Evolutionary conservation across 1,140 invertebrate species (phyloP), one percentile per base, ranked within the genome.

Genomic region (Zaprionus ornatus): DNA sequence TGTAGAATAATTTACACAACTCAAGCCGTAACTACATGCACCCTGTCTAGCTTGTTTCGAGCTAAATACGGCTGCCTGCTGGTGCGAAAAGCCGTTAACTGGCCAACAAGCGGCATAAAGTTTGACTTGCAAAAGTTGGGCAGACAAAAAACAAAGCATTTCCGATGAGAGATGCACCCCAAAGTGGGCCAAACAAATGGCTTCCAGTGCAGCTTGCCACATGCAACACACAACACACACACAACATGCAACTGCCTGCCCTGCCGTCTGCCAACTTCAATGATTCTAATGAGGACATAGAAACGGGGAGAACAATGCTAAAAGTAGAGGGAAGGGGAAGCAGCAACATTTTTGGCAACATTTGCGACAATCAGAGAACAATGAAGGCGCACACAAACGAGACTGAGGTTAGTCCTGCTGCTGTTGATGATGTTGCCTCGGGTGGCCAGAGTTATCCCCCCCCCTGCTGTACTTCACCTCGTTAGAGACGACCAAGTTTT

Each of bases 41-140:
- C 40, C 5, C 15, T 1, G 25, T 17, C 7, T 55, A n/a, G 52
- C 25, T 55, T 29, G 52, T 55, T 25, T 55, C 45, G 9, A 55
- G 52, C 52, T 17, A 68, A 71, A 70, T 68, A 83, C 45, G 63
- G 42, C 52, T 70, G 62, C 52, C 48, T 66, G 83, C 61, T 80
- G 69, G 78, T 86, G 76, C 68, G 80, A 87, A 86, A 83, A 83
- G 77, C 80, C 80, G 67, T 87, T 87, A 87, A 83, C 80, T 80
- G 77, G 65, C 83, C 84, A 79, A 87, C 76, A 62, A 79, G 79
- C 68, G 67, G 64, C 67, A 71, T 68, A 79, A 86, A 86, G 61
- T 86, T 87, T 87, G 77, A 55, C 79, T 82, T 74, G 59, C 63
- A 59, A 81, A 85, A 85, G 78, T 85, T 85, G 77, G 48, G 23